Evolutionary conservation across 2,888 invertebrate genomes (phyloP).

Genomic region (Epistrophella euchroma): DNA sequence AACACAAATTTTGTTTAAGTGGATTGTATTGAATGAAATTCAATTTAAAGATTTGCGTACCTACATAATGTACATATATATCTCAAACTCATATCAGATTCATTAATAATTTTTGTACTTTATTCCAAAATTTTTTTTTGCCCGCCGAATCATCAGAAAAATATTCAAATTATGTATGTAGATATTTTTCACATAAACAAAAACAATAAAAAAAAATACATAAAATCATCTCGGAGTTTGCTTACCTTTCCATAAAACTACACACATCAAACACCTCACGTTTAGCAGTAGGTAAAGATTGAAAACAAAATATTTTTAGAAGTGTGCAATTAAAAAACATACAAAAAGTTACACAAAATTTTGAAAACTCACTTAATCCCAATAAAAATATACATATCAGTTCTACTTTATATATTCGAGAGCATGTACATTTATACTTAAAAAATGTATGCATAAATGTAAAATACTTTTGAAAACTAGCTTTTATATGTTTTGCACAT

Average conservation of each 20-base stretch:
- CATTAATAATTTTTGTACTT: too few relatives aligned
- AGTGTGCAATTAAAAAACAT: not conserved
- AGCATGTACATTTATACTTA: not conserved
- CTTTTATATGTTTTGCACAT: conserved; percentile 27
- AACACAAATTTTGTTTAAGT: too few relatives aligned
- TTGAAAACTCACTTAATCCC: conserved; percentile 10
- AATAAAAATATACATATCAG: conserved; percentile 20
- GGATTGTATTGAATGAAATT: too few relatives aligned
- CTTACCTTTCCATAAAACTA: conserved; percentile 4
- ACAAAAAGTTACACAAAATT: conserved; percentile 4
- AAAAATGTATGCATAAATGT: not conserved
- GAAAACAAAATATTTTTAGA: not conserved
- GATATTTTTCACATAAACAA: not conserved
- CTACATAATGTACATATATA: too few relatives aligned
- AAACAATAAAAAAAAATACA: not conserved
- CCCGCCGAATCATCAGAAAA: not conserved
- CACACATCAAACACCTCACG: not conserved
- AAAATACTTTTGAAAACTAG: conserved; percentile 25
- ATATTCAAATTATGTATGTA: not conserved
- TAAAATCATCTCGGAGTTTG: not conserved
- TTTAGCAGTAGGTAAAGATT: not conserved
- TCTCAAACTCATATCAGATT: too few relatives aligned
- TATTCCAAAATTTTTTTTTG: not conserved
- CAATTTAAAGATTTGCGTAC: too few relatives aligned
- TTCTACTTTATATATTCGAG: conserved; percentile 2